phyloP scores from a whole-genome alignment of 2,113 vertebrate genomes.

The Jacana jacana region DNA sequence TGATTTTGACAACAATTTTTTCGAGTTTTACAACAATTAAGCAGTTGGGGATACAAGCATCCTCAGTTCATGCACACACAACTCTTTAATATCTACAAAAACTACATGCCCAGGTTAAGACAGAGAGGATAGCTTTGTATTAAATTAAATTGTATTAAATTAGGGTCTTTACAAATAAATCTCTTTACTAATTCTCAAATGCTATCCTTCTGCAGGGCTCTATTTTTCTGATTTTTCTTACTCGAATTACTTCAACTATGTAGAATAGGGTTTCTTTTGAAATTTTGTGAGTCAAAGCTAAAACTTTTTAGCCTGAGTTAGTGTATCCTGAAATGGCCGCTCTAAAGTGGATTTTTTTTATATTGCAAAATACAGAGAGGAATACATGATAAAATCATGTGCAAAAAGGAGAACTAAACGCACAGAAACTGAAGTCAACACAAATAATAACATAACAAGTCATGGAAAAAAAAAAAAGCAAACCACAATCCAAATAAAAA shows the following conservation, averaged over 20 bases:
- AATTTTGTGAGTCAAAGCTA: not conserved
- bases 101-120: not conserved
- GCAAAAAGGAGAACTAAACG: not conserved
- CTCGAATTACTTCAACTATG: not conserved
- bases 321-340: not conserved
- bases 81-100: not conserved
- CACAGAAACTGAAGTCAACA: not conserved
- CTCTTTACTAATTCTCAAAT: not conserved
- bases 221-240: not conserved
- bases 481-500: not conserved
- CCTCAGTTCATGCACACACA: not conserved
- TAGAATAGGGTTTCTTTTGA: not conserved
- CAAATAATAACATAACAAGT: not conserved
- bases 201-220: not conserved
- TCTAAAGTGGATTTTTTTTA: not conserved
- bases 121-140: not conserved
- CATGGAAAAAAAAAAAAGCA: not conserved
- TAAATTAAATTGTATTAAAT: not conserved
- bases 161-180: not conserved
- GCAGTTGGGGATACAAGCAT: not conserved
- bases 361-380: not conserved
- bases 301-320: not conserved
- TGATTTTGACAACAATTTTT: not conserved
- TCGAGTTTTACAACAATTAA: not conserved
- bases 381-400: not conserved